phyloP scores from a whole-genome alignment of 2,888 invertebrate genomes.

The Agrotis puta region DNA sequence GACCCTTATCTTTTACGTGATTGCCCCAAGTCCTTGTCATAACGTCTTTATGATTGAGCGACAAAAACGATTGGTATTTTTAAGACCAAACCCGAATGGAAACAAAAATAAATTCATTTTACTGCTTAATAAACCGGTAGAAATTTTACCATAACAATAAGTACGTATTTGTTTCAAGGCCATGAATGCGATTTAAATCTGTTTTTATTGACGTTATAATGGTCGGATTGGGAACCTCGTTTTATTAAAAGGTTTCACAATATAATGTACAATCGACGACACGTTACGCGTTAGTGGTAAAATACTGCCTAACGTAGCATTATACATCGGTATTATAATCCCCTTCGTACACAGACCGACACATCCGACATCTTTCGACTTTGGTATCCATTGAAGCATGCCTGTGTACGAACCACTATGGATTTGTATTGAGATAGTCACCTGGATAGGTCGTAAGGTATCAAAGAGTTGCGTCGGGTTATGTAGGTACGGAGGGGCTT shows the following conservation, averaged over 20 bases:
- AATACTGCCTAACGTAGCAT: no score
- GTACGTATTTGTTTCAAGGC: slow-evolving; percentile 46
- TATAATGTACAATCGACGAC: slow-evolving; percentile 3
- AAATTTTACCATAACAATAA: slow-evolving; percentile 56
- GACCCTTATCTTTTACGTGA: slow-evolving; percentile 52
- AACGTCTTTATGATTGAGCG: slow-evolving; percentile 44
- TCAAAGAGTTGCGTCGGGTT: no score
- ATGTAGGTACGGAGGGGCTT: no score
- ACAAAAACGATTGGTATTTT: slow-evolving; percentile 43
- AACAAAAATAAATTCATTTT: slow-evolving; percentile 46
- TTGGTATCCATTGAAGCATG: no score
- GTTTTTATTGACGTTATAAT: slow-evolving; percentile 48
- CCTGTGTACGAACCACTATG: no score
- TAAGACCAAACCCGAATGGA: slow-evolving; percentile 12
- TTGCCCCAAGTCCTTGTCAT: slow-evolving; percentile 51
- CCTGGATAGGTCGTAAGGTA: no score
- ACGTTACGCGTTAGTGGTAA: background rate
- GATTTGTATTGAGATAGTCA: no score
- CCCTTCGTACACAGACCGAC: no score
- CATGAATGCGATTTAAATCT: slow-evolving; percentile 40
- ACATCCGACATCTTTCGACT: no score
- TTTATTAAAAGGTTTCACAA: slow-evolving; percentile 35
- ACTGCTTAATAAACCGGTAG: slow-evolving; percentile 43
- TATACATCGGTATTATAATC: no score
- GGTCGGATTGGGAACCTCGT: slow-evolving; percentile 33